Evolutionary conservation across 2,888 invertebrate species (phyloP), one percentile per base, ranked within the genome.

Genomic region (Rosalia funebris): DNA sequence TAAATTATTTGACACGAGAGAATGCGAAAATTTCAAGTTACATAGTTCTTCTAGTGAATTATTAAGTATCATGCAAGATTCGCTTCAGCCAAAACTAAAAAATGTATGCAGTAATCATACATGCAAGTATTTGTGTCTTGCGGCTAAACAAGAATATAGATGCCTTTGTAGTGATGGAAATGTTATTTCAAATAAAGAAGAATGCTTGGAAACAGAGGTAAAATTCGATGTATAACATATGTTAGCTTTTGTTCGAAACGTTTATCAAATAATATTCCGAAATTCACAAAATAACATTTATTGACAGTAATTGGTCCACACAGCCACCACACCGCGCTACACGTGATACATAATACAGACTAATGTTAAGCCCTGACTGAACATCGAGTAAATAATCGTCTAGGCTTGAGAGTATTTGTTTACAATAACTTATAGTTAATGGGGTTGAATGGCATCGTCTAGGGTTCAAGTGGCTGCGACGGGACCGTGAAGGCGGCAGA

Each of bases 71-170:
- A 77, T 81, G 10, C 88, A 88, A 57, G 69, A 73, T 11, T 85
- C 87, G 1, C 79, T 86, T 3, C 89, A 89, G 72, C 85, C 85
- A 16, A 57, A 69, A 1, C 74, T 75, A 0, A 62, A 70, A 1
- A 86, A 89, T 75, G 77, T 79, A 25, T 90, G 90, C 71, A 63
- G 72, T 9, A 76, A 80, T 50, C 81, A 83, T 20, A 81, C 79
- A 16, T 91, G 91, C 71, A 76, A 81, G 0, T 84, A 88, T 56
- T 79, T 91, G 71, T 91, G 91, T 74, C 81, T 90, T 2, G 82
- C 85, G 32, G 82, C 82, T 7, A 81, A 83, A 41, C 73, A 78
- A 1, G 79, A 80, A 0, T 79, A 82, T 7, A 82, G 81, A 60
- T 89, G 89, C 69, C 76, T 88, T 62, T 89, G 89, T 67, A 81